phyloP scores from a whole-genome alignment of 1,140 invertebrate species.

The Panagrolaimus sp. region DNA sequence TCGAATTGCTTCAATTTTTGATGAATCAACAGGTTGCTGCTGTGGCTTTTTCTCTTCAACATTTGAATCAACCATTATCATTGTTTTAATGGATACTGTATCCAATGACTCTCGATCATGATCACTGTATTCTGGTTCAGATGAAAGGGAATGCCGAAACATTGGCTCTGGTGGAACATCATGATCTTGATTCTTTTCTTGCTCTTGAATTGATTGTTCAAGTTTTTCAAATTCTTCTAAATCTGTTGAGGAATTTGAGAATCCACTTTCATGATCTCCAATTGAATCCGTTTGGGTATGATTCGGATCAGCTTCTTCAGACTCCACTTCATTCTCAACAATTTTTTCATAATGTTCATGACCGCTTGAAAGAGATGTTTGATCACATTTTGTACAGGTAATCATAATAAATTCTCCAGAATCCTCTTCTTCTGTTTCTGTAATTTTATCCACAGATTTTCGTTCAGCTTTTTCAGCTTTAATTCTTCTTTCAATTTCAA shows the following conservation, averaged over 20 bases:
- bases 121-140: slow-evolving; percentile 11
- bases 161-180: slow-evolving; percentile 8
- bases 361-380: slow-evolving; percentile 6
- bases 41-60: background rate
- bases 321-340: slow-evolving; percentile 14
- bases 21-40: background rate
- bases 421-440: slow-evolving; percentile 39
- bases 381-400: slow-evolving; percentile 42
- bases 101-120: slow-evolving; percentile 4
- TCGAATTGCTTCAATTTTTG: slow-evolving; percentile 39
- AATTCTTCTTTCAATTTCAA: slow-evolving; percentile 13
- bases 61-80: slow-evolving; percentile 2
- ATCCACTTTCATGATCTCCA: slow-evolving; percentile 8
- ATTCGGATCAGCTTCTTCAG: background rate
- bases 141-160: slow-evolving; percentile 9
- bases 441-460: slow-evolving; percentile 39
- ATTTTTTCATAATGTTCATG: slow-evolving; percentile 42
- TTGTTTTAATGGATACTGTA: slow-evolving; percentile 3
- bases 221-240: slow-evolving; percentile 9
- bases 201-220: background rate
- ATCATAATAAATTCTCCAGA: slow-evolving; percentile 44
- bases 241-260: slow-evolving; percentile 9
- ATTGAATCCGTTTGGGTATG: too few species aligned
- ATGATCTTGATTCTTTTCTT: background rate
- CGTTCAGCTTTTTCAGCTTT: slow-evolving; percentile 35